Percentiles rank a stretch among this genome's conserved stretches.
Conservation (phyloP, 2,113 vertebrate species). For the Phrynocephalus versicolor region DNA sequence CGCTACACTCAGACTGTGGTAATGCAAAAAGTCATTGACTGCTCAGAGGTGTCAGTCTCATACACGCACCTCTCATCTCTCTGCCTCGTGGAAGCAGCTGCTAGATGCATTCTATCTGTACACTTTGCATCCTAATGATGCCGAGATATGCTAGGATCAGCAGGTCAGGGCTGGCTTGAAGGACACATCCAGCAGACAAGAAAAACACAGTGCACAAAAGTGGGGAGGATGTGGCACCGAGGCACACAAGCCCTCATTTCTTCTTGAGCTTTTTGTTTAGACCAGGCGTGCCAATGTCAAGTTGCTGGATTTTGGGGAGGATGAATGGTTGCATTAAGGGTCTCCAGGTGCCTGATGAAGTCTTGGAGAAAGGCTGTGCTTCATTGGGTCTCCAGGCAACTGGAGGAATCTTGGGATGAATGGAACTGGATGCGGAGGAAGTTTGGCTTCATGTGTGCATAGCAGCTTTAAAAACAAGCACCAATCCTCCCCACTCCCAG, state of each 20-base stretch:
- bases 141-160: slow-evolving; percentile 19
- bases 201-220: neutral
- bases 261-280: neutral
- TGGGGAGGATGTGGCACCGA: neutral
- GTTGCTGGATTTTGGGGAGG: too few relatives aligned
- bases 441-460: too few relatives aligned
- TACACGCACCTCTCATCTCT: rapidly evolving
- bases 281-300: neutral
- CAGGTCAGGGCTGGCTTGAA: slow-evolving; percentile 1
- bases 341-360: too few relatives aligned
- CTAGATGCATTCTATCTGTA: slow-evolving; percentile 6
- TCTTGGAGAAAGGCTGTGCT: too few relatives aligned
- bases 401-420: too few relatives aligned
- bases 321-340: too few relatives aligned
- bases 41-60: neutral
- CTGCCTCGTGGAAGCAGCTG: neutral
- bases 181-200: neutral
- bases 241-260: neutral
- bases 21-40: slow-evolving; percentile 14
- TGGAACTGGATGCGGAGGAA: too few relatives aligned
- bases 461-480: too few relatives aligned
- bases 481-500: too few relatives aligned
- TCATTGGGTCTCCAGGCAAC: too few relatives aligned
- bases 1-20: neutral
- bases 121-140: neutral